phyloP scores from a whole-genome alignment of 2,113 vertebrate species.

The Perca flavescens region DNA sequence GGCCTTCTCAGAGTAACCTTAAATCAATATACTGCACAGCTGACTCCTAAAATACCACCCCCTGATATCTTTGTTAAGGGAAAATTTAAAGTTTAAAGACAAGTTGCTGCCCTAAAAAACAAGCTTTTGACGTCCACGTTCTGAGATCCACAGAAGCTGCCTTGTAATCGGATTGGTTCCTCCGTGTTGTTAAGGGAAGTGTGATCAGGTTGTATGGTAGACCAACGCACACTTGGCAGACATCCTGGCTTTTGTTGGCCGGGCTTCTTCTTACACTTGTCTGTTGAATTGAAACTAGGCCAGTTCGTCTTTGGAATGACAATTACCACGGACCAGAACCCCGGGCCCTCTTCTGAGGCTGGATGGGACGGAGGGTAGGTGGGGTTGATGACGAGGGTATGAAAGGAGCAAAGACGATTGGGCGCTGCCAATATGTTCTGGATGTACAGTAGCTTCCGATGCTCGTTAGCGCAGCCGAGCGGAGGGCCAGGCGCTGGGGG shows the following conservation, averaged over 20 bases:
- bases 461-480: conserved; percentile 77
- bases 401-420: conserved; percentile 66
- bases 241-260: conserved; percentile 70
- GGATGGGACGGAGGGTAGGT: conserved; percentile 46
- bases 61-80: not conserved
- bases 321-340: conserved; percentile 86
- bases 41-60: not conserved
- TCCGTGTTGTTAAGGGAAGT: conserved; percentile 43
- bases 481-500: conserved; percentile 1
- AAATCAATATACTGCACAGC: conserved; percentile 4
- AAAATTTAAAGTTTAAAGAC: not conserved
- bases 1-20: not conserved
- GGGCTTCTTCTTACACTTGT: conserved; percentile 73
- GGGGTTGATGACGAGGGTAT: conserved; percentile 66
- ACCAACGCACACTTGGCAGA: conserved; percentile 50
- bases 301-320: conserved; percentile 93
- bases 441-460: conserved; percentile 83
- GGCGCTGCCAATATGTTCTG: conserved; percentile 73
- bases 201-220: conserved; percentile 66
- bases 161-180: conserved; percentile 74
- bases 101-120: not conserved
- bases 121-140: not conserved
- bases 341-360: conserved; percentile 82
- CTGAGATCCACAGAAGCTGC: conserved; percentile 14
- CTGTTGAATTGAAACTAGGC: conserved; percentile 90